A percentile compares a stretch with the other conserved stretches of the same genome.
Conservation (phyloP, 2,113 vertebrate species). For the Rhagologus leucostigma region DNA sequence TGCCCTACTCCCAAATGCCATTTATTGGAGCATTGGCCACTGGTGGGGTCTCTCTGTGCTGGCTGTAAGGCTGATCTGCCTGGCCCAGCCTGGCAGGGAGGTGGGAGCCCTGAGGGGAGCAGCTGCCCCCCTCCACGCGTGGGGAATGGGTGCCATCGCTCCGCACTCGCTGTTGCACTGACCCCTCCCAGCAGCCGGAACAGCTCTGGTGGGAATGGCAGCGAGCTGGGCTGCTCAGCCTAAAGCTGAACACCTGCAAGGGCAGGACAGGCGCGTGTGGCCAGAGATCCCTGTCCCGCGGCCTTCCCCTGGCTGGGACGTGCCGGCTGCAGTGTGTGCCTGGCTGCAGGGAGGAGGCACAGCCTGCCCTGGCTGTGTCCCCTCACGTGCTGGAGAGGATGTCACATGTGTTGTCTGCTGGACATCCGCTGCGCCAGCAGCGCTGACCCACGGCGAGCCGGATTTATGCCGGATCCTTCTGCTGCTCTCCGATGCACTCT, state of each 20-base stretch:
- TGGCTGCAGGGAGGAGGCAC: neutral
- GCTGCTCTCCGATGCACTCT: neutral
- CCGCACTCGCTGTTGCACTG: fast-evolving
- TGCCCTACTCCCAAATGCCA: neutral
- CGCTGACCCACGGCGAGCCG: fast-evolving
- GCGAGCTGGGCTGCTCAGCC: fast-evolving
- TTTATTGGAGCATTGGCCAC: fast-evolving
- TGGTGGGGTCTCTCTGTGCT: neutral
- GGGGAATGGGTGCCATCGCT: neutral
- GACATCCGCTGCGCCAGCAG: neutral
- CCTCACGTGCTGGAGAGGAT: neutral
- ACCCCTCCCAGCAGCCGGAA: neutral
- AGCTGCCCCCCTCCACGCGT: fast-evolving
- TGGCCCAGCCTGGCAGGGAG: neutral
- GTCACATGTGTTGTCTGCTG: neutral
- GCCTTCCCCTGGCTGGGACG: neutral
- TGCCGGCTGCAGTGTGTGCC: neutral
- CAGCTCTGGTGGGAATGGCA: fast-evolving
- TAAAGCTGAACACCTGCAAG: neutral
- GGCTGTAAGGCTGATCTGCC: neutral
- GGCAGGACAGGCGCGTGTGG: fast-evolving
- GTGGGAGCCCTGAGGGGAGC: neutral
- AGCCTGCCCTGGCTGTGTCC: neutral
- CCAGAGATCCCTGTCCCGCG: neutral
- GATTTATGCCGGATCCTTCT: neutral